These are phyloP conservation scores for Rhadinocentrus ornatus DNA, from an alignment of 2,797 vertebrate species.

Conservation along the genomic window DNA sequence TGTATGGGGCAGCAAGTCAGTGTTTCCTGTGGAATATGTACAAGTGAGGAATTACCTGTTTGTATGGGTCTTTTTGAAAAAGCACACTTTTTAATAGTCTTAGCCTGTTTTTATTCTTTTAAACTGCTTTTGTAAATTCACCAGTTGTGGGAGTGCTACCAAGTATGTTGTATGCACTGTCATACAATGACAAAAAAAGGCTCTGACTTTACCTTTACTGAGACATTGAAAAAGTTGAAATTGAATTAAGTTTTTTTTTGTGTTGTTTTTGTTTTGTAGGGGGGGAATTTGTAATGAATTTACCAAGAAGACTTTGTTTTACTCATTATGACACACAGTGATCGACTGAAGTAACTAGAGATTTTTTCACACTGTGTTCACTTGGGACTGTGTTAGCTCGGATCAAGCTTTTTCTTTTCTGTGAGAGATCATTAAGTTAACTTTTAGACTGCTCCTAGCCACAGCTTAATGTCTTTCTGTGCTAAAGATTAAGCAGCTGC, in stretches of 20 bases:
- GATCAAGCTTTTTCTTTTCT: conserved; percentile 15
- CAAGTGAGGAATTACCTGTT: background rate
- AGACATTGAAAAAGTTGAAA: background rate
- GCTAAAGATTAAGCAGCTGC: conserved; percentile 68
- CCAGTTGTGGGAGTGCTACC: too few species aligned
- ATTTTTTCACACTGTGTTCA: conserved; percentile 8
- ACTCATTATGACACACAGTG: background rate
- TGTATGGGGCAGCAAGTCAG: background rate
- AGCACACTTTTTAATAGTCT: background rate
- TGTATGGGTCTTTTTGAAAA: background rate
- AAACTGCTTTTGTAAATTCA: too few species aligned
- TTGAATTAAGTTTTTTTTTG: too few species aligned
- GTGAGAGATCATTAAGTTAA: conserved; percentile 48
- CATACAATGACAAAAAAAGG: too few species aligned
- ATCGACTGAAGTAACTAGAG: background rate
- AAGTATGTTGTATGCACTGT: too few species aligned
- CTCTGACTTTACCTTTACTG: background rate
- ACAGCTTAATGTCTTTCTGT: conserved; percentile 25
- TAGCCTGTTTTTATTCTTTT: too few species aligned
- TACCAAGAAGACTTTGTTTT: background rate
- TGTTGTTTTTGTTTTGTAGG: too few species aligned
- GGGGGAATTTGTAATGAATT: background rate
- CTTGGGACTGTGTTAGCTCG: background rate
- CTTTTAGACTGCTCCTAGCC: conserved; percentile 26
- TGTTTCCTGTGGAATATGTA: background rate